Percentiles rank a stretch among this genome's conserved stretches.
phyloP scores from a whole-genome alignment of 2,113 vertebrate species.

The Cochlearius cochlearius region DNA sequence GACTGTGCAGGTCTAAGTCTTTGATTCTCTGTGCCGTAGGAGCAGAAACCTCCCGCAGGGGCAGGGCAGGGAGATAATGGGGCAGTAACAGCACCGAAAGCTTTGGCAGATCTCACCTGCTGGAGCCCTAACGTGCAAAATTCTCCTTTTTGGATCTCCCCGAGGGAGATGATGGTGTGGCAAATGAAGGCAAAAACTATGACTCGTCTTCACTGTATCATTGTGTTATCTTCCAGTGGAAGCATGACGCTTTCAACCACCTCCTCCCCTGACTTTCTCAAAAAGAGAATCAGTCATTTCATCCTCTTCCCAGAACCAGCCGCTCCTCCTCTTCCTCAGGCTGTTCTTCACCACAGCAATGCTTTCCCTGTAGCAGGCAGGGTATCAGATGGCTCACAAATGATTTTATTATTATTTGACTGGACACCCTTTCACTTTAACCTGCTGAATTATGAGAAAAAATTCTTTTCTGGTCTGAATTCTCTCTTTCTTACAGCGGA shows the following conservation, averaged over 20 bases:
- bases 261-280: background rate
- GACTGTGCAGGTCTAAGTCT: background rate
- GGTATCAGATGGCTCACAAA: background rate
- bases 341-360: background rate
- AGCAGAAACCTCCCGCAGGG: background rate
- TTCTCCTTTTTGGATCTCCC: background rate
- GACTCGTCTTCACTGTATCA: rapidly evolving
- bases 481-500: background rate
- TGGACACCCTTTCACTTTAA: background rate
- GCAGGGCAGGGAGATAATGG: background rate
- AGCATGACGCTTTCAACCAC: background rate
- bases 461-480: background rate
- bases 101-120: background rate
- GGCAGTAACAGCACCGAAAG: background rate
- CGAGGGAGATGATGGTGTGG: background rate
- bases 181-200: background rate
- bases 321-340: background rate
- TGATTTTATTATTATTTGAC: background rate
- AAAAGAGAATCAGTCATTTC: background rate
- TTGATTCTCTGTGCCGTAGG: background rate
- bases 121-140: background rate
- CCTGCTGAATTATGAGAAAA: background rate
- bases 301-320: background rate
- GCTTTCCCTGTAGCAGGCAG: background rate
- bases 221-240: background rate